Conservation (phyloP, 2,797 vertebrate species). For the Melanogrammus aeglefinus region DNA sequence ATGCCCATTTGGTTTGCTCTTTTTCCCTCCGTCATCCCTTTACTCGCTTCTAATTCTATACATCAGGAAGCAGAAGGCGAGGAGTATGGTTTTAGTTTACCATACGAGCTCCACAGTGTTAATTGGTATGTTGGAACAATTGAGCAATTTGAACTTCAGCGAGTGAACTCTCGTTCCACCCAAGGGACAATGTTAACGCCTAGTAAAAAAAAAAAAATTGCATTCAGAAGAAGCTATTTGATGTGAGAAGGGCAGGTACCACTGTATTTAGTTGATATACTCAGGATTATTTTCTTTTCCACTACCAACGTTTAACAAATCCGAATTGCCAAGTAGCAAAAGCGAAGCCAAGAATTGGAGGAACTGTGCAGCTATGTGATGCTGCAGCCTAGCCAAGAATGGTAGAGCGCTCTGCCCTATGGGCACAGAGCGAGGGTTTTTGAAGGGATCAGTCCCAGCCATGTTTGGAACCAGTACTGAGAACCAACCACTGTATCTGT, state of each 20-base stretch:
- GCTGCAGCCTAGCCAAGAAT: slow-evolving; percentile 34
- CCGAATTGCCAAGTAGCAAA: slow-evolving; percentile 49
- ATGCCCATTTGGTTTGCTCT: background rate
- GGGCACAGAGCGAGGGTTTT: slow-evolving; percentile 35
- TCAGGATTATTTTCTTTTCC: slow-evolving; percentile 58
- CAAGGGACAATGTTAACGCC: background rate
- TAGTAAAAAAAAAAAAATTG: background rate
- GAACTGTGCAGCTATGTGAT: slow-evolving; percentile 60
- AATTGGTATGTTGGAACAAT: background rate
- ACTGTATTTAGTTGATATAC: slow-evolving; percentile 43
- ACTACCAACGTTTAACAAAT: slow-evolving; percentile 53
- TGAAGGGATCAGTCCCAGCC: background rate
- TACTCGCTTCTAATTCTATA: background rate
- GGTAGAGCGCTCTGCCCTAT: slow-evolving; percentile 48
- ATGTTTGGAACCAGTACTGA: slow-evolving; percentile 1
- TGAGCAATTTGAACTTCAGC: background rate
- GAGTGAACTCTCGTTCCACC: background rate
- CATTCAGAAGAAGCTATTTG: background rate
- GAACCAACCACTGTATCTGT: slow-evolving; percentile 2
- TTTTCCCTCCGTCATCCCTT: background rate
- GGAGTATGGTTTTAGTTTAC: background rate
- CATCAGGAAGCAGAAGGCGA: background rate
- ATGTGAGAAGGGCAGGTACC: background rate
- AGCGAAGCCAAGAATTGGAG: slow-evolving; percentile 67
- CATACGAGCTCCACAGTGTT: background rate